phyloP scores from a whole-genome alignment of 1,140 invertebrate species.

The Drosophila ambigua region DNA sequence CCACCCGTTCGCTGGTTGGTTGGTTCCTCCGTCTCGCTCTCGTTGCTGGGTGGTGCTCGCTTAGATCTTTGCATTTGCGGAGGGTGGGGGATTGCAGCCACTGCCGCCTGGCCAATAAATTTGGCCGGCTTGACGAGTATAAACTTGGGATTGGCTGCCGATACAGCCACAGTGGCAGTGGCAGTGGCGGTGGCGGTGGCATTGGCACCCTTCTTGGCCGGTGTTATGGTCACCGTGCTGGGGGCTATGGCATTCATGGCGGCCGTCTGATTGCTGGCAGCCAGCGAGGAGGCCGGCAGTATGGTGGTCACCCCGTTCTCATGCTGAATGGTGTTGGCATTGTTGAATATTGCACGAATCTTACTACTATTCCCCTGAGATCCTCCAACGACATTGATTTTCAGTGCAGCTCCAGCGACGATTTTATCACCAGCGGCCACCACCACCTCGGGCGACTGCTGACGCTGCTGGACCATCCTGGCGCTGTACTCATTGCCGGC shows the following conservation, averaged over 20 bases:
- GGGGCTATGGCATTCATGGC: slow-evolving; percentile 79
- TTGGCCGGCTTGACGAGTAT: slow-evolving; percentile 66
- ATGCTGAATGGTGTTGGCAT: slow-evolving; percentile 73
- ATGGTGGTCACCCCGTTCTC: slow-evolving; percentile 81
- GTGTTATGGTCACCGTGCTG: slow-evolving; percentile 80
- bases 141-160: slow-evolving; percentile 53
- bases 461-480: slow-evolving; percentile 60
- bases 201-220: slow-evolving; percentile 51
- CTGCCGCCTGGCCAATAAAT: slow-evolving; percentile 20
- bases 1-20: neutral
- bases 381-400: slow-evolving; percentile 53
- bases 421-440: neutral
- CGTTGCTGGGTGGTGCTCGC: neutral
- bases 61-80: slow-evolving; percentile 61
- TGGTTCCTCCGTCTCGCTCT: neutral
- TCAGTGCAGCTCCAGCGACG: slow-evolving; percentile 14
- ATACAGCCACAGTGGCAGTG: neutral
- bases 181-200: neutral
- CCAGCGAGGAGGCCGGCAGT: slow-evolving; percentile 74
- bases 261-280: slow-evolving; percentile 70
- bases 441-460: neutral
- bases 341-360: slow-evolving; percentile 80
- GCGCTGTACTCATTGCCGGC: slow-evolving; percentile 77
- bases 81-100: neutral
- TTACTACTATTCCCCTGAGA: slow-evolving; percentile 70